Base-by-base conservation (phyloP, 2,888 invertebrate genomes). In the Coelopa pilipes region DNA sequence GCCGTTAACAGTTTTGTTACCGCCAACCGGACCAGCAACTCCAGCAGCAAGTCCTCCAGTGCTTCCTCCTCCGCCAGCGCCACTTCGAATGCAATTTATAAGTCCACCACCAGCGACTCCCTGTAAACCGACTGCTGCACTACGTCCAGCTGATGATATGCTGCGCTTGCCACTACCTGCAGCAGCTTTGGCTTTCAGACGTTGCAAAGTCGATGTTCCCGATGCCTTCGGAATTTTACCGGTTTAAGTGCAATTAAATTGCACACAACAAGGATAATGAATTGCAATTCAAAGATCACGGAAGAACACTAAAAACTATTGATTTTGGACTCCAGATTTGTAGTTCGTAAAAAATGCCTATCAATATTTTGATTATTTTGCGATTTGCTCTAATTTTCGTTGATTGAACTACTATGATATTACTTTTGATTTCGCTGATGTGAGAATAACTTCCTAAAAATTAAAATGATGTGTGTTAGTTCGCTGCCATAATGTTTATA, bases 181-280 rank as follows among this genome's bases (percentile, higher is more conserved):
- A 78, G 86, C 80, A 79, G 85, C 84, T 80, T 84, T 84, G 79
- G 86, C 84, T 80, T 84, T 86, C 70, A 84, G 83, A 80, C 85
- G 86, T 79, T 86, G 84, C 78, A 86, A 83, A 79, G 82, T 84
- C 73, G 81, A 79, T 73, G 82, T 82, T 81, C 82, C 83, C 82
- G 80, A 81, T 81, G 86, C 80, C 77, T 86, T 84, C 73, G 86
- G 86, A 86, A 84, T 86, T 84, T 85, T 80, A 81, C 78, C 81
- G 79, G 82, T 76, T 79, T 75, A 74, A 74, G 79, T 78, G 80
- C 72, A 76, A 78, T 77, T 76, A 74, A 77, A 78, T 81, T 84
- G 85, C 84, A 84, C 83, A 82, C 79, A 76, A 76, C 49, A 47
- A 47, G 46, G 34, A 34, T 34, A 34, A 34, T 34, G 7, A 34